Evolutionary conservation across 2,797 vertebrate genomes (phyloP).

Genomic region (Fringilla coelebs): DNA sequence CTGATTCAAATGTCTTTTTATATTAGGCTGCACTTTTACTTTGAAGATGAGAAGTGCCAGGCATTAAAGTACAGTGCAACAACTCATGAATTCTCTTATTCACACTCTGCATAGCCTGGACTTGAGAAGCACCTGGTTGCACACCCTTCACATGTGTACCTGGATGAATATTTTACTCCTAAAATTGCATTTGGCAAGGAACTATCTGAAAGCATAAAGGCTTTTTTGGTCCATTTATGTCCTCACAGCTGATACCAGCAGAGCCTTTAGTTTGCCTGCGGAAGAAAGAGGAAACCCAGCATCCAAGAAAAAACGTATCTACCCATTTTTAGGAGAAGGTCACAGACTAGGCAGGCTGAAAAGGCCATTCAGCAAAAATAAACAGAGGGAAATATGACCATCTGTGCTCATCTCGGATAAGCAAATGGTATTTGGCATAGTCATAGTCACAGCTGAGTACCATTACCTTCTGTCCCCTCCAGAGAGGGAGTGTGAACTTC

Average conservation of each 20-base stretch:
- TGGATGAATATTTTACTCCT: neutral
- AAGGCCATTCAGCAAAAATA: slow-evolving; percentile 65
- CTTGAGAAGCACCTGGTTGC: neutral
- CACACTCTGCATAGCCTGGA: neutral
- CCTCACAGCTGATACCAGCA: neutral
- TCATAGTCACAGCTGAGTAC: slow-evolving; percentile 57
- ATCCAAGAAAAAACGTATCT: neutral
- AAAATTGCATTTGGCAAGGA: neutral
- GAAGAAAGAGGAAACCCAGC: neutral
- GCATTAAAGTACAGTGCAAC: neutral
- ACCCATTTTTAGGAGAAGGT: slow-evolving; percentile 46
- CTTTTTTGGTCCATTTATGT: rapidly evolving
- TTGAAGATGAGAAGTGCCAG: neutral
- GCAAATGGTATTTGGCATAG: slow-evolving; percentile 57
- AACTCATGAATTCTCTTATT: neutral
- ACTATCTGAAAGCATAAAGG: neutral
- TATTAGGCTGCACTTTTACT: neutral
- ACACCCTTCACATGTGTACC: neutral
- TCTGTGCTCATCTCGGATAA: slow-evolving; percentile 52
- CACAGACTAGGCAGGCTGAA: slow-evolving; percentile 56
- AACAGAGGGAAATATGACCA: slow-evolving; percentile 58
- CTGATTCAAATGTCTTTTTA: slow-evolving; percentile 1
- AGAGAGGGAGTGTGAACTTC: slow-evolving; percentile 45
- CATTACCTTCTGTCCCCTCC: slow-evolving; percentile 48
- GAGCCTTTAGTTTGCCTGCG: neutral